phyloP scores from a whole-genome alignment of 2,797 vertebrate genomes.

The Cetoscarus ocellatus region DNA sequence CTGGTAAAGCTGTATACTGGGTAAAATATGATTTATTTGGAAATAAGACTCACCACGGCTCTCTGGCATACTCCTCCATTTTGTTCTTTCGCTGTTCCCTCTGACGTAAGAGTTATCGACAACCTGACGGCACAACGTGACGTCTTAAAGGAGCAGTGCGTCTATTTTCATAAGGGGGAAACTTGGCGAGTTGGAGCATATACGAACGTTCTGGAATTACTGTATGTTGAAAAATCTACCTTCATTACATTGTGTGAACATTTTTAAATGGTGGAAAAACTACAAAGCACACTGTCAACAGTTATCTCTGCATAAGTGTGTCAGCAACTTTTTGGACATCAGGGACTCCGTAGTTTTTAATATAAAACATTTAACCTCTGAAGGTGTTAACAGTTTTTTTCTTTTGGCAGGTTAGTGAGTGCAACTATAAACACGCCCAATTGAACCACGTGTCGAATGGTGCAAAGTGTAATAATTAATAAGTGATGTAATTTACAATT shows the following conservation, averaged over 20 bases:
- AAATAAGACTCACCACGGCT: conserved; percentile 90
- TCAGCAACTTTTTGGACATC: background rate
- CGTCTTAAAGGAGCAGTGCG: background rate
- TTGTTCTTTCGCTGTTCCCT: conserved; percentile 81
- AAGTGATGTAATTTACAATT: no score
- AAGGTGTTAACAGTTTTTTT: background rate
- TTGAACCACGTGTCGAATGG: no score
- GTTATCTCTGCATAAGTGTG: background rate
- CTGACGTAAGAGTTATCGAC: conserved; percentile 55
- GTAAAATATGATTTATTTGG: background rate
- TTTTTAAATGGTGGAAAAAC: no score
- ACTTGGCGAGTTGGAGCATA: accelerated
- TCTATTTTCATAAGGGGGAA: background rate
- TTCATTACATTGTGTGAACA: background rate
- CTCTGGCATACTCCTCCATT: conserved; percentile 97
- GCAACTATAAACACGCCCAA: no score
- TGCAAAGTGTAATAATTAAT: no score
- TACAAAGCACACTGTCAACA: background rate
- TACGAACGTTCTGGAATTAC: background rate
- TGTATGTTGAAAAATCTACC: background rate
- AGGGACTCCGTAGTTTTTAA: background rate
- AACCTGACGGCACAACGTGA: conserved; percentile 18
- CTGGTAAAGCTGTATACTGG: accelerated
- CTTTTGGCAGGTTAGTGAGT: no score
- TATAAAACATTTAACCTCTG: background rate